Conservation (phyloP, 2,888 invertebrate species). For the Chesias legatella region DNA sequence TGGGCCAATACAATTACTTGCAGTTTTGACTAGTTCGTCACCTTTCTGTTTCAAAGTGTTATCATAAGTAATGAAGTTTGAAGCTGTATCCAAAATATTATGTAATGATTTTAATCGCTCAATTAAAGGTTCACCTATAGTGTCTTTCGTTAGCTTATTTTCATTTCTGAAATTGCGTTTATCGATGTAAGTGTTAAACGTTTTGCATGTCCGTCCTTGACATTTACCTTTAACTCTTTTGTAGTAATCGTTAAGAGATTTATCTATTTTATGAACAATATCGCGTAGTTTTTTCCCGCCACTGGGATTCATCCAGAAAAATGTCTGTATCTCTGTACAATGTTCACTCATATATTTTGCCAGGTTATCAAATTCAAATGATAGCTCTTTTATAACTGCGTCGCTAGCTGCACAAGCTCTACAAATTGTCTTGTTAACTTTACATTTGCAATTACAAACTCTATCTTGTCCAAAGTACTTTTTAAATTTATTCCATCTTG, state of each 20-base stretch:
- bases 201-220: constrained; percentile 50
- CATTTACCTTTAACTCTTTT: constrained; percentile 62
- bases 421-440: constrained; percentile 54
- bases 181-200: constrained; percentile 46
- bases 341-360: constrained; percentile 58
- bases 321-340: constrained; percentile 66
- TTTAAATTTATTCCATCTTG: constrained; percentile 43
- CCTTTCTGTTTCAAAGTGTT: constrained; percentile 33
- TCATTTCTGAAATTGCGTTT: constrained; percentile 37
- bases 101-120: constrained; percentile 8
- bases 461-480: constrained; percentile 52
- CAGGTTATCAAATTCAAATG: constrained; percentile 60
- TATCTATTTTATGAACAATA: constrained; percentile 52
- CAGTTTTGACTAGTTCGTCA: constrained; percentile 27
- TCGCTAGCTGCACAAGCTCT: constrained; percentile 59
- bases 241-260: constrained; percentile 51
- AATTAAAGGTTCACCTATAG: constrained; percentile 16
- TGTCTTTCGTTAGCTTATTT: constrained; percentile 19
- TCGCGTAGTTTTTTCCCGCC: constrained; percentile 59
- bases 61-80: constrained; percentile 22
- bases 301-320: constrained; percentile 59
- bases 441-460: constrained; percentile 56
- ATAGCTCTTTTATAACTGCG: constrained; percentile 56
- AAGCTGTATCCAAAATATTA: constrained; percentile 2
- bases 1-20: constrained; percentile 32